Evolutionary conservation across 2,888 invertebrate genomes (phyloP), one percentile per base, ranked within the genome.

Genomic region (Agapostemon virescens): DNA sequence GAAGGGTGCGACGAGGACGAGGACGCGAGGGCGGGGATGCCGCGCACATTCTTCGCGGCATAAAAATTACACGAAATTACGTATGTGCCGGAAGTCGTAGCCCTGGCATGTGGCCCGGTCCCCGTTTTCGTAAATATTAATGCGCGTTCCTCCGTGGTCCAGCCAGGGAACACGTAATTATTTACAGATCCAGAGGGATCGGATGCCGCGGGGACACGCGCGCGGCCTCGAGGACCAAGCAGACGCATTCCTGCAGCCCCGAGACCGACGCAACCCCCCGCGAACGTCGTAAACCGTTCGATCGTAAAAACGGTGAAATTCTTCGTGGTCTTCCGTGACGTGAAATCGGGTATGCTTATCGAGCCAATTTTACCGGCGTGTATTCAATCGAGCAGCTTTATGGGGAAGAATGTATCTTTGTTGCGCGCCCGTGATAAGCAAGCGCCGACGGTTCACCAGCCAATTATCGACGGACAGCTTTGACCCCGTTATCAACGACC

Each of bases 61-160:
- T 79, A 74, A 81, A 79, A 83, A 74, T 79, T 83, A 78, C 84
- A 52, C 67, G 49, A 66, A 76, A 84, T 83, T 83, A 83, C 74
- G 82, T 69, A 55, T 69, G 79, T 77, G 13, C 52, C 58, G 71
- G 38, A 55, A 71, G 70, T 74, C 30, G 63, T 23, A 45, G 26
- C 36, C 23, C 49, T 11, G 55, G 52, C 23, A 61, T 55, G 73
- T 1, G 13, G 66, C 45, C 40, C 64, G 13, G 33, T 42, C 3
- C 20, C 23, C 64, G 30, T 69, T 81, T 71, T 55, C 69, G 66
- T 70, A 64, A 73, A 83, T 80, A 80, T 77, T 80, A 80, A 80
- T 49, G 73, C 45, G 20, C 7, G 42, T 49, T 49, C 13, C 40
- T 40, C 17, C 33, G n/a, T 30, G 13, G 26, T 40, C 30, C 68